Evolutionary conservation across 2,888 invertebrate species (phyloP).

Genomic region (Xanthorhoe designata): DNA sequence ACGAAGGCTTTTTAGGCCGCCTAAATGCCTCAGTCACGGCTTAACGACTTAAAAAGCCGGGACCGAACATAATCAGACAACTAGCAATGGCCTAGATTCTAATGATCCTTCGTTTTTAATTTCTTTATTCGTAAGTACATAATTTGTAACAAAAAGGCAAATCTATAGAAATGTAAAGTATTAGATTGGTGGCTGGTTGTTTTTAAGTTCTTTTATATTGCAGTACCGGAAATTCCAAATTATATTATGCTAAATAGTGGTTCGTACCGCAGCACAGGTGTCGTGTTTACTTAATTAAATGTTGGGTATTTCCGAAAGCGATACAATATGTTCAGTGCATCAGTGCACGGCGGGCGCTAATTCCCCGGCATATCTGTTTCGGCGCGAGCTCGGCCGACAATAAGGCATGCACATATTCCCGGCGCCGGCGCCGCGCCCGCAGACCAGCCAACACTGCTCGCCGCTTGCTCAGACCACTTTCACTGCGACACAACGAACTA

Average conservation of each 20-base stretch:
- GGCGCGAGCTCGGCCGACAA: neutral
- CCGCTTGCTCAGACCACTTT: neutral
- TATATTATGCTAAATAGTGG: neutral
- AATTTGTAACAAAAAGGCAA: neutral
- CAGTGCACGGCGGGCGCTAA: neutral
- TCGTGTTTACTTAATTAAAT: neutral
- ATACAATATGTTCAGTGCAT: conserved; percentile 21
- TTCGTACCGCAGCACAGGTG: neutral
- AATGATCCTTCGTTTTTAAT: neutral
- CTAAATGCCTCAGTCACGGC: no score
- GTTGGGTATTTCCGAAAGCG: conserved; percentile 5
- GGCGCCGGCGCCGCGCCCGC: neutral
- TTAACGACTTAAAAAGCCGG: no score
- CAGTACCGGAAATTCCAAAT: neutral
- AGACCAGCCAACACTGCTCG: neutral
- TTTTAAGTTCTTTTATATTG: neutral
- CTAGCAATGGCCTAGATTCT: no score
- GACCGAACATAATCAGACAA: no score
- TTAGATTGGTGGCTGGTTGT: neutral
- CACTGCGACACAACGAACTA: neutral
- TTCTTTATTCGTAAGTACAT: neutral
- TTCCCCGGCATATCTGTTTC: conserved; percentile 1
- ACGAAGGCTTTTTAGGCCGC: no score
- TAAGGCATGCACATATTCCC: neutral
- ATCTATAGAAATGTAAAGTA: neutral